Evolutionary conservation across 2,888 invertebrate species (phyloP).

Genomic region (Drosophila mettleri): DNA sequence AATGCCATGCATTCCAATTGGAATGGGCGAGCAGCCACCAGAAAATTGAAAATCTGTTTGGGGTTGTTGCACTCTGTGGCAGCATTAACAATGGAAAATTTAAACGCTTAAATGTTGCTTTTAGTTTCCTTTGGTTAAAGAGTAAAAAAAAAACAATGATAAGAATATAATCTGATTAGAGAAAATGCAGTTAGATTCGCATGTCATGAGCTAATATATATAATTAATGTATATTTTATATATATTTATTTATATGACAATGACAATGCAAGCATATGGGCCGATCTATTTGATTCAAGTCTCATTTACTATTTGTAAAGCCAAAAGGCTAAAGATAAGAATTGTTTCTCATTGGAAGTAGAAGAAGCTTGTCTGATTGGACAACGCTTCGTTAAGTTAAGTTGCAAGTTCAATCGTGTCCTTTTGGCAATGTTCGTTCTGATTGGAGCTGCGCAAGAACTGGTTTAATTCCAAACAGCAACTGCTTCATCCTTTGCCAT

Average conservation of each 20-base stretch:
- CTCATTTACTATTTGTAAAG: neutral
- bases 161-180: neutral
- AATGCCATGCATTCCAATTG: neutral
- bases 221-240: neutral
- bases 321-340: neutral
- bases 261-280: neutral
- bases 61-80: conserved; percentile 4
- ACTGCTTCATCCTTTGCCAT: neutral
- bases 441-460: neutral
- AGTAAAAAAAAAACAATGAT: neutral
- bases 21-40: neutral
- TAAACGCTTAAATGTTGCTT: neutral
- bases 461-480: neutral
- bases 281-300: neutral
- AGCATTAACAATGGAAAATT: neutral
- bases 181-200: neutral
- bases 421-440: neutral
- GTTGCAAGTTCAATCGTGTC: neutral
- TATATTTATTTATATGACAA: neutral
- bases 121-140: neutral
- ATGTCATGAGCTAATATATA: neutral
- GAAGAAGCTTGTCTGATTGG: neutral
- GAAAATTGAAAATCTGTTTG: neutral
- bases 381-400: neutral
- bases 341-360: neutral